Percentiles rank a stretch among this genome's conserved stretches.
Evolutionary conservation across 2,888 invertebrate species (phyloP).

Genomic region (Odontothrips loti): DNA sequence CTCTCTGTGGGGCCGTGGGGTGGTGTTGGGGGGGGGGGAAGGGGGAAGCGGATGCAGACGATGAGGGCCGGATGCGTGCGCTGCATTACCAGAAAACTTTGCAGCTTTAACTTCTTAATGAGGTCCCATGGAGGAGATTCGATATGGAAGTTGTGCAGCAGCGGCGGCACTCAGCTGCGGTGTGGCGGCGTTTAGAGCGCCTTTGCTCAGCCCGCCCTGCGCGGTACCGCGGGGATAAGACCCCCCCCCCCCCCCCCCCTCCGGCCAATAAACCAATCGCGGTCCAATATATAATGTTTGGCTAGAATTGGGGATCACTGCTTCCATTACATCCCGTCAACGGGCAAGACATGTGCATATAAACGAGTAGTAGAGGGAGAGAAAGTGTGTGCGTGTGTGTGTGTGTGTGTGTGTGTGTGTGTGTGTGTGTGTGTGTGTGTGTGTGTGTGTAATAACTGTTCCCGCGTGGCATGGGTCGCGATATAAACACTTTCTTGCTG

Average conservation of each 20-base stretch:
- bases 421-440: no score
- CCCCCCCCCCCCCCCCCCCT: not conserved
- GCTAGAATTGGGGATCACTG: no score
- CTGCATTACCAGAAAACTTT: slow-evolving; percentile 5
- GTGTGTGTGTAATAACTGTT: no score
- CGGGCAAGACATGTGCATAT: no score
- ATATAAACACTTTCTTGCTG: no score
- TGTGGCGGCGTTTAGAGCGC: not conserved
- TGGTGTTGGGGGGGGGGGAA: slow-evolving; percentile 30
- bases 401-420: no score
- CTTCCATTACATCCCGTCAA: no score
- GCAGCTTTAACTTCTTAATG: not conserved
- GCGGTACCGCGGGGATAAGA: not conserved
- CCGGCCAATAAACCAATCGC: not conserved
- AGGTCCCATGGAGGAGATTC: slow-evolving; percentile 18
- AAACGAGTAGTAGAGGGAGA: no score
- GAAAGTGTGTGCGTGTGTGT: no score
- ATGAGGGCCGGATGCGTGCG: slow-evolving; percentile 31
- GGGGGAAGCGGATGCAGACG: slow-evolving; percentile 35
- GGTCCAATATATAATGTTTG: no score
- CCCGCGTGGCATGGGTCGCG: no score
- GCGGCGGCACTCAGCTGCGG: not conserved
- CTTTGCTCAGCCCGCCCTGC: not conserved
- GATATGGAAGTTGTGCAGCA: not conserved
- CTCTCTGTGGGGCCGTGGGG: slow-evolving; percentile 37